phyloP scores from a whole-genome alignment of 1,140 invertebrate species.

The Hylyphantes graminicola region DNA sequence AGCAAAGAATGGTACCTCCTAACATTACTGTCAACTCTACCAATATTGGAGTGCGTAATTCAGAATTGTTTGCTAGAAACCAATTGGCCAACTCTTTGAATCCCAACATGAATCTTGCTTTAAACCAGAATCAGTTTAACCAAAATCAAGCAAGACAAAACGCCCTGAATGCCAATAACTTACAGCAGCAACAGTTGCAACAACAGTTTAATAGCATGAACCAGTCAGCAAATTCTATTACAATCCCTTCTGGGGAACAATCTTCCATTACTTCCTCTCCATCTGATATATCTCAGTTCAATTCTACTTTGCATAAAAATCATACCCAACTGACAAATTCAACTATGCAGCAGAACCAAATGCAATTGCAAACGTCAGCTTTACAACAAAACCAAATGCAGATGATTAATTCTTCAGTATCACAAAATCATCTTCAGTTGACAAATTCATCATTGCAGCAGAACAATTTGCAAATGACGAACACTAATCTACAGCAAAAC shows the following conservation, averaged over 20 bases:
- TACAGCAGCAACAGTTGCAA: conserved; percentile 34
- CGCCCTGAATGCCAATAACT: conserved; percentile 29
- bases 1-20: conserved; percentile 51
- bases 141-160: conserved; percentile 33
- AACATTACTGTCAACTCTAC: conserved; percentile 50
- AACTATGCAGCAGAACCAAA: conserved; percentile 22
- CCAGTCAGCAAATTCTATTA: conserved; percentile 28
- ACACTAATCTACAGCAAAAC: conserved; percentile 3
- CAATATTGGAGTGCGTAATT: conserved; percentile 26
- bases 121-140: conserved; percentile 53
- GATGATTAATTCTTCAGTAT: conserved; percentile 5
- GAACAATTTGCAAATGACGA: conserved; percentile 5
- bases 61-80: conserved; percentile 51
- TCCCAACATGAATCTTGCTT: conserved; percentile 29
- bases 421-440: conserved; percentile 11
- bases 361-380: neutral
- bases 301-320: conserved; percentile 21
- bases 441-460: conserved; percentile 1
- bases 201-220: conserved; percentile 46
- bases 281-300: conserved; percentile 35
- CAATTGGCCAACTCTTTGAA: conserved; percentile 42
- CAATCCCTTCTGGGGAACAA: conserved; percentile 20
- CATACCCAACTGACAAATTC: conserved; percentile 4
- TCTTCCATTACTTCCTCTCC: conserved; percentile 25
- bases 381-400: conserved; percentile 21